Evolutionary conservation across 2,113 vertebrate genomes (phyloP).

Genomic region (Penelope pileata): DNA sequence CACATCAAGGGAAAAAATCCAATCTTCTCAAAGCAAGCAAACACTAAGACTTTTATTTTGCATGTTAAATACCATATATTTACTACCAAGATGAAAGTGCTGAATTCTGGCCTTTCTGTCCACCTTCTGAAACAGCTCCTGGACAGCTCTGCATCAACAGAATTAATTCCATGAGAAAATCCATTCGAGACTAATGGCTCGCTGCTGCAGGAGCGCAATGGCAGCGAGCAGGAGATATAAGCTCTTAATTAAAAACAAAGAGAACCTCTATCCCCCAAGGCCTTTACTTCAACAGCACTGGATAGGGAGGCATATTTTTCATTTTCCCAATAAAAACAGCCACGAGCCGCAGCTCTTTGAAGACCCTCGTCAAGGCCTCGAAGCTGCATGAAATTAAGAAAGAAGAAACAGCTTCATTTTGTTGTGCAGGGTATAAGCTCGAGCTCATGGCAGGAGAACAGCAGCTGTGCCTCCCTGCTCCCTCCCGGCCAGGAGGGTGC

Average conservation of each 20-base stretch:
- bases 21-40: neutral
- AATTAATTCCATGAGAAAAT: slow-evolving; percentile 37
- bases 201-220: neutral
- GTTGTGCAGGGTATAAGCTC: neutral
- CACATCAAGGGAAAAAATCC: neutral
- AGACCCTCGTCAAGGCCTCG: neutral
- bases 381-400: slow-evolving; percentile 28
- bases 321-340: slow-evolving; percentile 33
- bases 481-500: neutral
- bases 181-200: neutral
- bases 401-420: neutral
- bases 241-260: slow-evolving; percentile 66
- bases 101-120: slow-evolving; percentile 31
- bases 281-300: slow-evolving; percentile 31
- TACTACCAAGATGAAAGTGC: slow-evolving; percentile 40
- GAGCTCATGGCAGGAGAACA: neutral
- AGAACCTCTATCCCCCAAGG: slow-evolving; percentile 44
- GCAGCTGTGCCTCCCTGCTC: too few relatives aligned
- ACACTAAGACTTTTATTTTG: neutral
- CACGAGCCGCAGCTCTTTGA: neutral
- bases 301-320: slow-evolving; percentile 24
- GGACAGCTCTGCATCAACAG: slow-evolving; percentile 24
- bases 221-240: slow-evolving; percentile 29
- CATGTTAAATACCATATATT: slow-evolving; percentile 10
- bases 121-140: neutral